phyloP scores from a whole-genome alignment of 2,888 invertebrate species.

The Agrotis puta region DNA sequence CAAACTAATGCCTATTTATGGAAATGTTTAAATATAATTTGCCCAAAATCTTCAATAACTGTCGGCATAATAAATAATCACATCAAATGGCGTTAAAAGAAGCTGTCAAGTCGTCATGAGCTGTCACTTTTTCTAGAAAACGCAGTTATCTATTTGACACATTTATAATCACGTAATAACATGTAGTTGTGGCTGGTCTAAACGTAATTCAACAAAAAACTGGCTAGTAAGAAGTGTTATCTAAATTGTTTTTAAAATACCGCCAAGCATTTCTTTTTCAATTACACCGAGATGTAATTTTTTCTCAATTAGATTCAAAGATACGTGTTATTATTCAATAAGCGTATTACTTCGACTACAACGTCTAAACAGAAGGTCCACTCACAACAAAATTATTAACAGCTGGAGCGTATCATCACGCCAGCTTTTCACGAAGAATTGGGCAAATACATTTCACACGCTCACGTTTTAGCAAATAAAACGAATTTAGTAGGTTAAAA shows the following conservation, averaged over 20 bases:
- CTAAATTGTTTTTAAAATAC: slow-evolving; percentile 22
- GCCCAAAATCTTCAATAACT: background rate
- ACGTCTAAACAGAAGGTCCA: slow-evolving; percentile 12
- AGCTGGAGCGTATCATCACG: background rate
- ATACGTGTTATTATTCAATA: slow-evolving; percentile 29
- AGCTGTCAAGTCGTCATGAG: background rate
- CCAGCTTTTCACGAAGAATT: background rate
- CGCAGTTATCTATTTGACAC: slow-evolving; percentile 9
- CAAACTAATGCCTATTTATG: too few relatives aligned
- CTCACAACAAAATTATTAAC: too few relatives aligned
- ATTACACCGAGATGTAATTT: slow-evolving; percentile 24
- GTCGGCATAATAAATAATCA: background rate
- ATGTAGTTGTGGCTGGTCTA: background rate
- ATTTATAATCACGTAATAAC: slow-evolving; percentile 25
- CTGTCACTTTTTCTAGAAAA: slow-evolving; percentile 1
- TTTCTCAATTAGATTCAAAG: slow-evolving; percentile 28
- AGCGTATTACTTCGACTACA: background rate
- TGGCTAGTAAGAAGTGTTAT: background rate
- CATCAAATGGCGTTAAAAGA: background rate
- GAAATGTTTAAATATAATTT: background rate
- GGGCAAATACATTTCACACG: background rate
- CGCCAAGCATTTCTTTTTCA: slow-evolving; percentile 30
- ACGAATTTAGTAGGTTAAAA: background rate
- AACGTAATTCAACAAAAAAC: background rate
- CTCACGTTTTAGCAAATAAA: background rate